These are phyloP conservation scores for Tholera decimalis DNA, from an alignment of 2,888 invertebrate genomes.

Conservation along the genomic window DNA sequence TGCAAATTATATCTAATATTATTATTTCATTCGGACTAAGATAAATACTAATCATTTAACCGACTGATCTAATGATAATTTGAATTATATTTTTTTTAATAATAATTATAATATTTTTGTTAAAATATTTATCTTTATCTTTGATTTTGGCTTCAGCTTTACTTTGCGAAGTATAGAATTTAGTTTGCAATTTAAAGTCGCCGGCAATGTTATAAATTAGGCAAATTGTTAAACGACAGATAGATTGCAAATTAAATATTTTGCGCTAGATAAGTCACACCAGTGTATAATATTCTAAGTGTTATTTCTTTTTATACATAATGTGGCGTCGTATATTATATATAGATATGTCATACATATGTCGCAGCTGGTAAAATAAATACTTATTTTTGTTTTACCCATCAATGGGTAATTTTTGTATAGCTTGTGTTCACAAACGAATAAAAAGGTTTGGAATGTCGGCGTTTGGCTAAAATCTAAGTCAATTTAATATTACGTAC, in stretches of 20 bases:
- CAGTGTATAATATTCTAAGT: constrained; percentile 76
- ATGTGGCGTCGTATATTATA: constrained; percentile 63
- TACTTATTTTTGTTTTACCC: constrained; percentile 13
- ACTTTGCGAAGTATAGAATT: constrained; percentile 73
- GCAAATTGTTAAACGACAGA: constrained; percentile 66
- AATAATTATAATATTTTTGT: constrained; percentile 45
- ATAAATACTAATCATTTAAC: constrained; percentile 77
- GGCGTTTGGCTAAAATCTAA: constrained; percentile 52
- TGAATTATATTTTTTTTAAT: constrained; percentile 63
- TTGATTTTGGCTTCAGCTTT: constrained; percentile 82
- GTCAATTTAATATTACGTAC: constrained; percentile 52
- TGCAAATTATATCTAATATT: constrained; percentile 65
- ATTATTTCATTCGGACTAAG: constrained; percentile 73
- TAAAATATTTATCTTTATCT: constrained; percentile 71
- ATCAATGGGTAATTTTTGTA: constrained; percentile 15
- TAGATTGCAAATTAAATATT: constrained; percentile 69
- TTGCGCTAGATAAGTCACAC: constrained; percentile 65
- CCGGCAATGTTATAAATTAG: constrained; percentile 67
- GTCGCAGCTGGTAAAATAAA: constrained; percentile 50
- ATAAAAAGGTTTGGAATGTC: constrained; percentile 23
- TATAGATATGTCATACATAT: constrained; percentile 62
- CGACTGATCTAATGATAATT: constrained; percentile 82
- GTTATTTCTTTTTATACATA: constrained; percentile 73
- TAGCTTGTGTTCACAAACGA: constrained; percentile 20
- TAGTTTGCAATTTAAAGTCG: constrained; percentile 73